Evolutionary conservation across 2,888 invertebrate genomes (phyloP).

Genomic region (Aleiodes testaceus): DNA sequence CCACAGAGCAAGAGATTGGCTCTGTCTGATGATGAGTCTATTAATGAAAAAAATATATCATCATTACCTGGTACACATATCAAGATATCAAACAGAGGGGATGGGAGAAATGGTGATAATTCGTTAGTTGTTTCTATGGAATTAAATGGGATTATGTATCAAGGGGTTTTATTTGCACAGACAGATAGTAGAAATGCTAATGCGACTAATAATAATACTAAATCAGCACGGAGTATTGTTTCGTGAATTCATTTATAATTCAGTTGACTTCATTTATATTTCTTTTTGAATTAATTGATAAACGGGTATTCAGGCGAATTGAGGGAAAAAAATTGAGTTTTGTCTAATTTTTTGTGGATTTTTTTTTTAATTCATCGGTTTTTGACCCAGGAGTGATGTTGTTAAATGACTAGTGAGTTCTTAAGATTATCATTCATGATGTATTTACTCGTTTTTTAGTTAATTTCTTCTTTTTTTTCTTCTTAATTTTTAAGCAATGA

Average conservation of each 20-base stretch:
- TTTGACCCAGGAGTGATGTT: constrained; percentile 12
- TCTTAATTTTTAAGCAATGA: constrained; percentile 27
- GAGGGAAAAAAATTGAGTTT: constrained; percentile 7
- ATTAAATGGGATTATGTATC: constrained; percentile 95
- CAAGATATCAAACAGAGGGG: constrained; percentile 91
- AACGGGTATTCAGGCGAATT: constrained; percentile 35
- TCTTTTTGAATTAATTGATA: constrained; percentile 24
- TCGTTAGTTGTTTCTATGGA: constrained; percentile 96
- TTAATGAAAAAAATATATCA: constrained; percentile 53
- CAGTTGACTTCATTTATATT: constrained; percentile 18
- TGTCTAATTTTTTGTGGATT: constrained; percentile 10
- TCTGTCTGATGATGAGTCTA: constrained; percentile 72
- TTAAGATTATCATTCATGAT: constrained; percentile 17
- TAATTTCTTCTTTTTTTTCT: too few species aligned
- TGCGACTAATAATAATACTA: constrained; percentile 59
- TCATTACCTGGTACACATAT: constrained; percentile 80
- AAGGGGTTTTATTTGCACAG: constrained; percentile 91
- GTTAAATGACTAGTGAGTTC: constrained; percentile 19
- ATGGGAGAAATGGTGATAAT: constrained; percentile 87
- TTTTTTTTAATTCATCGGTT: constrained; percentile 8
- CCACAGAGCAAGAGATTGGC: constrained; percentile 78
- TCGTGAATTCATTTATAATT: constrained; percentile 58
- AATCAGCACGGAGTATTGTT: constrained; percentile 62
- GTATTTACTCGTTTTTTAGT: constrained; percentile 23
- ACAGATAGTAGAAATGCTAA: constrained; percentile 54